Conservation (phyloP, 2,888 invertebrate species). For the Eledona agricola region DNA sequence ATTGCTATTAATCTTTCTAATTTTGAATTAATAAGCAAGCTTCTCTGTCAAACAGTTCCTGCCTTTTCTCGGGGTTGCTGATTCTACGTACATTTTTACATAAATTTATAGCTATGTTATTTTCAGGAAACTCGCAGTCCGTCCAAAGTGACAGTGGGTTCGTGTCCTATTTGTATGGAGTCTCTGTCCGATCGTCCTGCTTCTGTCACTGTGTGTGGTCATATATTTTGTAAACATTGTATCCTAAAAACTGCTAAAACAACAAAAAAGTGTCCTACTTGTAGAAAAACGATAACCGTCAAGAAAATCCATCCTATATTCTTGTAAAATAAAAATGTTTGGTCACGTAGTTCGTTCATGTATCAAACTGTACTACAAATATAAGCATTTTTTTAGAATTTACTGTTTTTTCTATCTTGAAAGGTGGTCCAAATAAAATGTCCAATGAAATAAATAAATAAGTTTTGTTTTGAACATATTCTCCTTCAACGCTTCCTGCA, state of each 20-base stretch:
- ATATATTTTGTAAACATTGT: constrained; percentile 41
- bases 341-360: background rate
- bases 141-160: background rate
- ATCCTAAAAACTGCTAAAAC: constrained; percentile 31
- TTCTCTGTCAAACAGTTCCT: too few species aligned
- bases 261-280: constrained; percentile 41
- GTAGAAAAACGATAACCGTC: constrained; percentile 37
- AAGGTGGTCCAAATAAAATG: too few species aligned
- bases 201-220: constrained; percentile 41
- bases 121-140: constrained; percentile 1
- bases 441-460: too few species aligned
- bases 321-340: constrained; percentile 36
- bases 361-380: too few species aligned
- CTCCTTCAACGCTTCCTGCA: too few species aligned
- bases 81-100: background rate
- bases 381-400: too few species aligned
- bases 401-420: too few species aligned
- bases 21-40: too few species aligned
- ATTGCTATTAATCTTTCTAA: too few species aligned
- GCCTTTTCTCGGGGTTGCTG: too few species aligned
- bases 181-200: constrained; percentile 20
- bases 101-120: constrained; percentile 4
- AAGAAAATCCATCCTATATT: constrained; percentile 42
- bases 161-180: constrained; percentile 42
- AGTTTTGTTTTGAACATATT: too few species aligned